Evolutionary conservation across 2,888 invertebrate species (phyloP).

Genomic region (Cantharis flavilabris): DNA sequence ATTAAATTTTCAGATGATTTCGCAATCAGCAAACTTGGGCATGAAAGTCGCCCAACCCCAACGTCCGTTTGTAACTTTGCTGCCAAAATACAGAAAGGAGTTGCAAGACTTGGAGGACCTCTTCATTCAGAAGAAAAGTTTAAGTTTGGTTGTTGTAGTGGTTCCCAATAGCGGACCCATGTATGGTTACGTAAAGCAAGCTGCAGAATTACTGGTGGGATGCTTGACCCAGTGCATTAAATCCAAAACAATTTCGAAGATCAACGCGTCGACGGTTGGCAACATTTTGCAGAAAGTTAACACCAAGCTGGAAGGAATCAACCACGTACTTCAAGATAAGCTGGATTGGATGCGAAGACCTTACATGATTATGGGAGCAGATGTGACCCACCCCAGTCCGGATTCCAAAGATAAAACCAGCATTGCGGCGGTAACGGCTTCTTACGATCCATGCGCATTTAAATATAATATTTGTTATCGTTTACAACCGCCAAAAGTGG

Average conservation of each 20-base stretch:
- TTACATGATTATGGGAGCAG: constrained; percentile 74
- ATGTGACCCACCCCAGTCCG: constrained; percentile 91
- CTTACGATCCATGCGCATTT: constrained; percentile 69
- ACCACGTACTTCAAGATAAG: constrained; percentile 62
- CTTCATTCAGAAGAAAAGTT: constrained; percentile 33
- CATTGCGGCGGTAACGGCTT: constrained; percentile 77
- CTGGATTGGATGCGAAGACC: constrained; percentile 60
- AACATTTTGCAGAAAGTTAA: constrained; percentile 83
- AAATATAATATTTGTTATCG: constrained; percentile 77
- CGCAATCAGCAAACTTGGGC: constrained; percentile 29
- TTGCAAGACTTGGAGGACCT: constrained; percentile 17
- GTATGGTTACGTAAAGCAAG: constrained; percentile 40
- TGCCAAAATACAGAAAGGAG: background rate
- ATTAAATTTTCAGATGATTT: constrained; percentile 12
- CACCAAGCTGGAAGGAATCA: constrained; percentile 82
- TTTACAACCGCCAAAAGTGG: constrained; percentile 73
- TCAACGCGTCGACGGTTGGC: constrained; percentile 60
- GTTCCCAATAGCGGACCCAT: constrained; percentile 52
- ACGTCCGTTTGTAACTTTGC: background rate
- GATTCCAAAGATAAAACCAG: constrained; percentile 67
- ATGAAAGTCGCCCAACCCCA: constrained; percentile 36
- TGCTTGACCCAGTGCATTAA: constrained; percentile 77
- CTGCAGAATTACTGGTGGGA: constrained; percentile 70
- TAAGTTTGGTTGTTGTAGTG: constrained; percentile 65
- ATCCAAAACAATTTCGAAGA: constrained; percentile 54